These are phyloP conservation scores for Motacilla tschutschensis DNA, from an alignment of 2,113 vertebrate genomes.

Conservation along the genomic window DNA sequence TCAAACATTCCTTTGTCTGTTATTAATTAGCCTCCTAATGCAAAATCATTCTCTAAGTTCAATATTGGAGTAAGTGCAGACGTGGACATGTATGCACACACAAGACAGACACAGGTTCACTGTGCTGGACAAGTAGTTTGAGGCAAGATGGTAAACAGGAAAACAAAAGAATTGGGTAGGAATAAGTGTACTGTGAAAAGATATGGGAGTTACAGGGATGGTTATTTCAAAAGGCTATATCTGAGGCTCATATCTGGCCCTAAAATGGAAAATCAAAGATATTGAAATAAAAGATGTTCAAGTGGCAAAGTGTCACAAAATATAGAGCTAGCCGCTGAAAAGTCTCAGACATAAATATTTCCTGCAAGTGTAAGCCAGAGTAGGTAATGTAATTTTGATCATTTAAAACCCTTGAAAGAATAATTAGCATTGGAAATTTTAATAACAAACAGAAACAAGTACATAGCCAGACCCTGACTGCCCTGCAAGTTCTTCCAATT, in stretches of 20 bases:
- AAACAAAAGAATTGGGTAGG: neutral
- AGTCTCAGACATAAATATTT: neutral
- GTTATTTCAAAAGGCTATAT: neutral
- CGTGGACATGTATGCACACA: no score
- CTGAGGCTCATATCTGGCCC: neutral
- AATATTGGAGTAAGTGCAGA: neutral
- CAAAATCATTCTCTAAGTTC: neutral
- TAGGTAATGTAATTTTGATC: neutral
- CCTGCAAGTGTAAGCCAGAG: neutral
- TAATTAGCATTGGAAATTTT: neutral
- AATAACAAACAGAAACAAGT: neutral
- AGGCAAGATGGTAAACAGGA: neutral
- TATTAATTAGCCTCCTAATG: neutral
- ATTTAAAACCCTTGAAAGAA: neutral
- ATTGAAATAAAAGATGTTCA: neutral
- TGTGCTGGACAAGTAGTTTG: neutral
- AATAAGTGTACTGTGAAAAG: neutral
- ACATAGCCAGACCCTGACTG: neutral
- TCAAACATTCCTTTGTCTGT: neutral
- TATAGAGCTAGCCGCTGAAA: neutral
- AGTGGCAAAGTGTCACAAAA: neutral
- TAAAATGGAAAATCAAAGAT: neutral
- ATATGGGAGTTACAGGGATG: neutral
- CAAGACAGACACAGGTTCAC: neutral
- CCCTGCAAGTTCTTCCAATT: neutral